Conservation (phyloP, 92 coral and sea anemone genomes). For the Bergia puertoricense region DNA sequence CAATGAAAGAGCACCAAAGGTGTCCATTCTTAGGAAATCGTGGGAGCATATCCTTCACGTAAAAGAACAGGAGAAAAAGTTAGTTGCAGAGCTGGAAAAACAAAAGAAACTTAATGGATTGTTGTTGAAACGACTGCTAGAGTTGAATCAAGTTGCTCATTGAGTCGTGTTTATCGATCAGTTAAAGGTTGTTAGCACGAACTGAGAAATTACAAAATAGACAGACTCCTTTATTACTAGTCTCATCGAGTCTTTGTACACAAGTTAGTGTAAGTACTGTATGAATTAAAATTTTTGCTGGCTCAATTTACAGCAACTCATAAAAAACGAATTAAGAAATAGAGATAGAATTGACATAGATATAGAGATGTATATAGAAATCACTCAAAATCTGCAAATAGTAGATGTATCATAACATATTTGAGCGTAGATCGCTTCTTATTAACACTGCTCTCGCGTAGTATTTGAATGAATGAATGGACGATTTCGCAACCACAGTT, state of each 20-base stretch:
- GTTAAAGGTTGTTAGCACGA: slow-evolving; percentile 14
- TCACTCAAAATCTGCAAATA: slow-evolving; percentile 20
- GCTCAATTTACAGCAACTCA: not conserved
- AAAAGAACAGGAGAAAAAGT: slow-evolving; percentile 79
- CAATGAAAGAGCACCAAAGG: slow-evolving; percentile 97
- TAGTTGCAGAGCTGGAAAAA: slow-evolving; percentile 67
- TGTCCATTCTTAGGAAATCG: slow-evolving; percentile 90
- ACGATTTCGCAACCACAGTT: slow-evolving; percentile 25
- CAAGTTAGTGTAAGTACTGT: slow-evolving; percentile 41
- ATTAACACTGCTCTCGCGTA: slow-evolving; percentile 19
- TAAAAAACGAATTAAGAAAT: slow-evolving; percentile 1
- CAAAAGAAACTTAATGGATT: slow-evolving; percentile 86
- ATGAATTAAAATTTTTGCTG: slow-evolving; percentile 52
- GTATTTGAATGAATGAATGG: slow-evolving; percentile 32
- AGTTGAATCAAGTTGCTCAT: slow-evolving; percentile 66
- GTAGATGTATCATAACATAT: not conserved
- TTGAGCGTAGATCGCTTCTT: slow-evolving; percentile 36
- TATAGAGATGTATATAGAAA: slow-evolving; percentile 13
- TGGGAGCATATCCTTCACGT: slow-evolving; percentile 78
- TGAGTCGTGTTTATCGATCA: slow-evolving; percentile 13
- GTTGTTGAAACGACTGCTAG: slow-evolving; percentile 78
- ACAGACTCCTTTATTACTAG: slow-evolving; percentile 15
- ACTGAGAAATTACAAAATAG: slow-evolving; percentile 1
- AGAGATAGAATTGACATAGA: slow-evolving; percentile 1
- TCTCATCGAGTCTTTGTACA: slow-evolving; percentile 35